Base-by-base conservation (phyloP, 2,113 vertebrate species). In the Daubentonia madagascariensis region DNA sequence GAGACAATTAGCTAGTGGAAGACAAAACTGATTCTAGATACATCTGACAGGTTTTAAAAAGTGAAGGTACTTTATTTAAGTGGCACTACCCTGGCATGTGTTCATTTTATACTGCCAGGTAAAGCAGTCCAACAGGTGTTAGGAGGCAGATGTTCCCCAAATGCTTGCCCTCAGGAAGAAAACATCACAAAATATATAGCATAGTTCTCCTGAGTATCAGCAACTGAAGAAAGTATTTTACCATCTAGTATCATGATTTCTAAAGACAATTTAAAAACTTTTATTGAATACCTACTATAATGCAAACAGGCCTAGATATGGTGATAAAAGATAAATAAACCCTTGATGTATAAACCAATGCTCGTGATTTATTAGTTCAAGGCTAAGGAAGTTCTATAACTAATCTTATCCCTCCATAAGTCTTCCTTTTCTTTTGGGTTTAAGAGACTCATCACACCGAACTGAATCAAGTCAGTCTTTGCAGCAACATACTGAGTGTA, bases 141-240 rank as follows among this genome's bases (percentile, higher is more conserved):
- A 72, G 92, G 94, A 90, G 87, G 95, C 96, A 96, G 97, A 87
- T 98, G 97, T 96, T 97, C 75, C 61, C 92, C 92, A 96, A 92
- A 86, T 70, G 63, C 92, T 97, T 85, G 87, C 65, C 89, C 59
- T 84, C 20, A 1, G 79, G 94, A 92, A 84, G 84, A 93, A 97
- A 95, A 97, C 96, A 84, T 84, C 76, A 93, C 85, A 86, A 85
- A 96, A 93, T n/a, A 92, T 4, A 80, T 35, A 87, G 68, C 63
- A 3, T 22, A 68, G 76, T 93, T 78, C 78, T 68, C 83, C 75
- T 12, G 67, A 75, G n/a, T 61, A 75, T 91, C 25, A 59, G 91
- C 84, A 86, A 70, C 45, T 20, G 86, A 96, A 86, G 54, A 73
- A 95, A 94, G 59, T 57, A 67, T 59, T 79, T 96, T 63, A 83